These are phyloP conservation scores for Drosophila punjabiensis DNA, from an alignment of 1,140 invertebrate genomes.

Conservation along the genomic window DNA sequence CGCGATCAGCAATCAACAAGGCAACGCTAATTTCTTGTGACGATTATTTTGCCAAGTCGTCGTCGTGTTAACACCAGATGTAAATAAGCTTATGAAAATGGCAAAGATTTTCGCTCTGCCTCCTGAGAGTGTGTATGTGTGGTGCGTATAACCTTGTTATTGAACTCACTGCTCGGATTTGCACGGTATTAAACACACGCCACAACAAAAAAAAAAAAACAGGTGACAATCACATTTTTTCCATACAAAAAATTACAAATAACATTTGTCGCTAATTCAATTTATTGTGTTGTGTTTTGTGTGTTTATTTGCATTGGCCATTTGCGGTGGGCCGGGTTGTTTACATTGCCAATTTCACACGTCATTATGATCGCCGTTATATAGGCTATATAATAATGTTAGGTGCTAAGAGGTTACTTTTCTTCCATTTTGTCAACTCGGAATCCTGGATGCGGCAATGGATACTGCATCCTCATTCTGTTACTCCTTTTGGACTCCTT, in stretches of 20 bases:
- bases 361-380: slow-evolving; percentile 46
- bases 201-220: slow-evolving; percentile 53
- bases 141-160: slow-evolving; percentile 69
- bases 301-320: slow-evolving; percentile 62
- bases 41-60: slow-evolving; percentile 59
- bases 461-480: no score
- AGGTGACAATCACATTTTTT: slow-evolving; percentile 63
- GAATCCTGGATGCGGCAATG: not conserved
- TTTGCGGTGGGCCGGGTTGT: slow-evolving; percentile 28
- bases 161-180: slow-evolving; percentile 50
- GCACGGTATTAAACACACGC: slow-evolving; percentile 33
- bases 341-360: slow-evolving; percentile 55
- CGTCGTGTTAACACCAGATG: slow-evolving; percentile 41
- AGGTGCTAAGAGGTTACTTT: slow-evolving; percentile 10
- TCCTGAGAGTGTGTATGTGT: not conserved
- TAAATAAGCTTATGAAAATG: slow-evolving; percentile 51
- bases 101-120: slow-evolving; percentile 13
- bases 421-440: not conserved
- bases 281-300: slow-evolving; percentile 60
- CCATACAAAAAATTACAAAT: slow-evolving; percentile 38
- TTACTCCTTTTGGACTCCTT: not conserved
- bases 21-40: slow-evolving; percentile 68
- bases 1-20: slow-evolving; percentile 48
- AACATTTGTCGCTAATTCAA: slow-evolving; percentile 67
- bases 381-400: slow-evolving; percentile 27